Evolutionary conservation across 2,888 invertebrate genomes (phyloP), one percentile per base, ranked within the genome.

Genomic region (Melinopterus prodromus): DNA sequence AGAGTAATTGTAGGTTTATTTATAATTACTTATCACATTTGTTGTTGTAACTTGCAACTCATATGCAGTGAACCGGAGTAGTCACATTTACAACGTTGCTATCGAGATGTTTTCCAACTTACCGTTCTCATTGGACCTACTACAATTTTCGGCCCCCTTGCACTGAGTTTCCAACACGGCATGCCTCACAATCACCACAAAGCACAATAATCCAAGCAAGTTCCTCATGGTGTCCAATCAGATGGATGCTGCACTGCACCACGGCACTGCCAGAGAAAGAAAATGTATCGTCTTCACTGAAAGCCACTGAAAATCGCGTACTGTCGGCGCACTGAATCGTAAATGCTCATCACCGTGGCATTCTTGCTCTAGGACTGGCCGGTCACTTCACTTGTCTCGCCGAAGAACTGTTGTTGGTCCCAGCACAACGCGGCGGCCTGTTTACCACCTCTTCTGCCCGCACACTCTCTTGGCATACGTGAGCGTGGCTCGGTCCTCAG

Each of bases 351-450:
- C 53, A 53, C 53, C 53, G 53, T 53, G 12, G 53, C 53, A 53
- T 53, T 53, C 53, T 53, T 53, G 12, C 53, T 53, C 53, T 53
- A 12, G 12, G 7, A 53, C 53, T 53, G 53, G 53, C 53, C 53
- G 53, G 53, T 53, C 53, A 53, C 53, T 53, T 53, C 53, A 53
- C 53, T 53, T 53, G 53, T 53, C 53, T 53, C 53, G 53, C 53
- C 53, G 53, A 53, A 53, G 53, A 53, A 53, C 53, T 53, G 53
- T 53, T 53, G 53, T 53, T 53, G 53, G 53, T 53, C 53, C 53
- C 26, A 26, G 26, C 26, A 26, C 26, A 26, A 26, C 26, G 26
- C 26, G 26, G 53, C 53, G 53, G 53, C 53, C 53, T 53, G 53
- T 53, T 53, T 53, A 53, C 53, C 53, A 53, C 53, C 53, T 53